phyloP scores from a whole-genome alignment of 2,888 invertebrate species.

The Lepidocyrtoides sp. region DNA sequence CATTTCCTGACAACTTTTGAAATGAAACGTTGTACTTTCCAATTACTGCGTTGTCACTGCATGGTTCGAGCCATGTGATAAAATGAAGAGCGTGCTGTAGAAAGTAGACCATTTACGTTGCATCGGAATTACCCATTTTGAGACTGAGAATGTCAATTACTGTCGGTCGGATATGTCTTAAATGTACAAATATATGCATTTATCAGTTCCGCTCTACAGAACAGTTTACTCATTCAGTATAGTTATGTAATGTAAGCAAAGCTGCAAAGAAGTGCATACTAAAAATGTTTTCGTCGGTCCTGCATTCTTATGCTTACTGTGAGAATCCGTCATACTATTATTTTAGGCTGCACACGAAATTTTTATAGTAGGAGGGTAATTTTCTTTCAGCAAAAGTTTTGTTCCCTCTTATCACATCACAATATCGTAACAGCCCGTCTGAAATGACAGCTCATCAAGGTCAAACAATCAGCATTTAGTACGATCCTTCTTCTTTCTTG shows the following conservation, averaged over 20 bases:
- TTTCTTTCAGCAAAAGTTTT: slow-evolving; percentile 30
- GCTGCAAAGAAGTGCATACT: slow-evolving; percentile 4
- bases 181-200: not conserved
- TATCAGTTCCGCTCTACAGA: too few species aligned
- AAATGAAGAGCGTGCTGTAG: too few species aligned
- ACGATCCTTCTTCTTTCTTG: not conserved
- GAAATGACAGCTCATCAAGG: slow-evolving; percentile 53
- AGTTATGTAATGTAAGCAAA: too few species aligned
- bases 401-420: slow-evolving; percentile 5
- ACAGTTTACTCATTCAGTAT: too few species aligned
- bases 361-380: not conserved
- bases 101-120: not conserved
- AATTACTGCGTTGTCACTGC: too few species aligned
- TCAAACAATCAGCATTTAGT: not conserved
- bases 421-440: slow-evolving; percentile 45
- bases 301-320: not conserved
- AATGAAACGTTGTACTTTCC: slow-evolving; percentile 12
- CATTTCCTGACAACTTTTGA: not conserved
- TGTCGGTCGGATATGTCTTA: not conserved
- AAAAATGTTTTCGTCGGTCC: not conserved
- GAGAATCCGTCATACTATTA: not conserved
- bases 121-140: not conserved
- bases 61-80: too few species aligned
- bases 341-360: not conserved
- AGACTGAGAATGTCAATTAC: not conserved